phyloP scores from a whole-genome alignment of 2,888 invertebrate genomes.

The Drosophila austrosaltans region DNA sequence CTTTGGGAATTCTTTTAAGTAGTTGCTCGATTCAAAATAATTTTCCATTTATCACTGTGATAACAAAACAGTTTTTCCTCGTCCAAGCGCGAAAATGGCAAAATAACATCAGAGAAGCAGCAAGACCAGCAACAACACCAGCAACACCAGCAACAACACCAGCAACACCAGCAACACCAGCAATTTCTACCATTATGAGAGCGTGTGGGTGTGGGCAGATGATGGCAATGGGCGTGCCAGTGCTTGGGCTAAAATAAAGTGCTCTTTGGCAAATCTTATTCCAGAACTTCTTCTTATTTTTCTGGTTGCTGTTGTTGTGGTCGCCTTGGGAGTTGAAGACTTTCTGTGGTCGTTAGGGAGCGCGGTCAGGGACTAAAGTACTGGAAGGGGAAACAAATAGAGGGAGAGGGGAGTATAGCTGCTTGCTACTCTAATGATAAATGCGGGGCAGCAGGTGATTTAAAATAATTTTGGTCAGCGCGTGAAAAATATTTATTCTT shows the following conservation, averaged over 20 bases:
- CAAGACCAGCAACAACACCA: conserved; percentile 51
- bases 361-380: conserved; percentile 30
- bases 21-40: conserved; percentile 80
- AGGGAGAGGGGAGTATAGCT: not conserved
- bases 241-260: conserved; percentile 68
- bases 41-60: conserved; percentile 81
- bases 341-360: conserved; percentile 63
- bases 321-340: conserved; percentile 49
- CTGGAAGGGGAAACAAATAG: not conserved
- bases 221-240: conserved; percentile 51
- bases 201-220: conserved; percentile 36
- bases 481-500: conserved; percentile 62
- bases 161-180: conserved; percentile 8
- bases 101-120: conserved; percentile 63
- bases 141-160: conserved; percentile 35
- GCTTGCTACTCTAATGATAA: conserved; percentile 66
- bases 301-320: conserved; percentile 31
- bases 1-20: conserved; percentile 81
- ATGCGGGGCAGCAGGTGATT: conserved; percentile 79
- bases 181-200: conserved; percentile 60
- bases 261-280: conserved; percentile 69
- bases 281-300: conserved; percentile 9
- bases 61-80: conserved; percentile 73
- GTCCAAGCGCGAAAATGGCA: conserved; percentile 68
- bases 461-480: conserved; percentile 76